Evolutionary conservation across 2,797 vertebrate species (phyloP).

Genomic region (Allobates femoralis): DNA sequence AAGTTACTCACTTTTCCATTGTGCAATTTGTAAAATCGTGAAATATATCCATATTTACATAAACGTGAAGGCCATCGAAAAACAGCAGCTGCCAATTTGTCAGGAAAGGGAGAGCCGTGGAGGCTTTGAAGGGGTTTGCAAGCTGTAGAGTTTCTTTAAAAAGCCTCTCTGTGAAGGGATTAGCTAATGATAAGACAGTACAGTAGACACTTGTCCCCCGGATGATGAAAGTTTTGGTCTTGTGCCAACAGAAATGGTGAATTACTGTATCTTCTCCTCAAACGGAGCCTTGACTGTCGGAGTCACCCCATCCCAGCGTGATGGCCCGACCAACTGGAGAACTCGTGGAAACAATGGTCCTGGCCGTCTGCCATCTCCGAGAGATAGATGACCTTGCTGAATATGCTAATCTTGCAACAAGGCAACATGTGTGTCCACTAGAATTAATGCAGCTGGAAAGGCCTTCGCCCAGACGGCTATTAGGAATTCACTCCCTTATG

Average conservation of each 20-base stretch:
- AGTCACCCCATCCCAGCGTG: not conserved
- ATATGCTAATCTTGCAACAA: not conserved
- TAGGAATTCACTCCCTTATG: not conserved
- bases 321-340: not conserved
- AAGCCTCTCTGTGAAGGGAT: slow-evolving; percentile 1
- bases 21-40: not conserved
- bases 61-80: not conserved
- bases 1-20: no score
- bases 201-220: slow-evolving; percentile 27
- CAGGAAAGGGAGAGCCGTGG: slow-evolving; percentile 1
- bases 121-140: not conserved
- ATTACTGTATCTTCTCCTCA: slow-evolving; percentile 20
- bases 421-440: not conserved
- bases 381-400: not conserved
- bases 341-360: not conserved
- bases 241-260: not conserved
- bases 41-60: slow-evolving; percentile 1
- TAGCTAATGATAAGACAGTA: slow-evolving; percentile 19
- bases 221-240: slow-evolving; percentile 12
- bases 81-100: slow-evolving; percentile 8
- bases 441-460: not conserved
- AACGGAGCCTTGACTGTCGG: not conserved
- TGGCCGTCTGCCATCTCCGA: not conserved
- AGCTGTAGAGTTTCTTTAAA: not conserved
- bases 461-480: not conserved